Base-by-base conservation (phyloP, 2,888 invertebrate genomes). In the Doris montereyensis region DNA sequence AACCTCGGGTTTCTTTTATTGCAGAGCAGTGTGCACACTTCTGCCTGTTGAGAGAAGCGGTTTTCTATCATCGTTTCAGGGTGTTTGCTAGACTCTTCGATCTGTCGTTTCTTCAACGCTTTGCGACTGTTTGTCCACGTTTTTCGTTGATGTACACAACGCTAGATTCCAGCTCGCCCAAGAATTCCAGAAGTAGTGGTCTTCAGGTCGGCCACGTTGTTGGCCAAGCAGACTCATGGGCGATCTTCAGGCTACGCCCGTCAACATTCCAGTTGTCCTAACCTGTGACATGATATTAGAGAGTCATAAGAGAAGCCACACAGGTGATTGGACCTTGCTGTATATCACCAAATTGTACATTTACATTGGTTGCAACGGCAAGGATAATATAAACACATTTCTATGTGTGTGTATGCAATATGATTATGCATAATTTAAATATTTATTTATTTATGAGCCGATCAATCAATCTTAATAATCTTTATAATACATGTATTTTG, bases 121-220 rank as follows among this genome's bases (percentile, higher is more conserved):
- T 17, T 68, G 4, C 30, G 26, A 30, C 21, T 79, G 79, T 24
- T 76, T 79, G 4, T 79, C 79, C 8, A 76, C 8, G 65, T 76
- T 76, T n/a, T 3, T 71, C 76, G 26, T 79, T 79, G 24, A 79
- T 71, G 10, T 76, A 76, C 30, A 35, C 30, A n/a, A 76, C 79
- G 41, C 71, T 79, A 10, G 71, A 71, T 24, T 76, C 79, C 35
- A 79, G 58, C 72, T 79, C 76, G 5, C 17, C 32, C n/a, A 76
- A 62, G 2, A 72, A n/a, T 17, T 62, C 76, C 3, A n/a, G 76
- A 8, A 0, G 68, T 76, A 1, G 21, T 79, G 34, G 68, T 71
- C 72, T 79, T 79, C 21, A 79, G 52, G 30, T 76, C 79, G 3
- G 71, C 34, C 17, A 79, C 65, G 58, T 79, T 72, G 1, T 57